Evolutionary conservation across 2,888 invertebrate species (phyloP).

Genomic region (Hermaeophaga mercurialis): DNA sequence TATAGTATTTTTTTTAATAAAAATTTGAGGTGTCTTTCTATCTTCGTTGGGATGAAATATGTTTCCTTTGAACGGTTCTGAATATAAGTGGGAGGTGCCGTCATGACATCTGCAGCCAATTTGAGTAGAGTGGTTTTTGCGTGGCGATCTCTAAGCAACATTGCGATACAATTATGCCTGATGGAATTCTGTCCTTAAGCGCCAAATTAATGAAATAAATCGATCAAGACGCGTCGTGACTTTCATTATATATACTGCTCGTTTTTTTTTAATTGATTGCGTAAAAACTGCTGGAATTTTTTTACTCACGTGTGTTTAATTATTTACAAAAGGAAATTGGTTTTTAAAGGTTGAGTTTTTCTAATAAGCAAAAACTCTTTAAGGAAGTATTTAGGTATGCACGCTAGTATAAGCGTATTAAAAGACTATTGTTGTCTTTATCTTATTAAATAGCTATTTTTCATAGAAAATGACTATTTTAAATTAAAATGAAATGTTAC

Average conservation of each 20-base stretch:
- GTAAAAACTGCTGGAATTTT: conserved; percentile 17
- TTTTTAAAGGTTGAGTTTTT: conserved; percentile 1
- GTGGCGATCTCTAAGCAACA: conserved; percentile 44
- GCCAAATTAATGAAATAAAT: conserved; percentile 35
- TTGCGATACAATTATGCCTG: conserved; percentile 36
- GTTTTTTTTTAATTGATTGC: conserved; percentile 26
- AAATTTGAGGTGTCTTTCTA: too few species aligned
- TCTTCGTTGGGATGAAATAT: too few species aligned
- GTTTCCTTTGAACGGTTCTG: conserved; percentile 32
- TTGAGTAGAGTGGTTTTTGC: conserved; percentile 57
- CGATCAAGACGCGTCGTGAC: conserved; percentile 27
- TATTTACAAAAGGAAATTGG: conserved; percentile 3
- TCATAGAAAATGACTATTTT: too few species aligned
- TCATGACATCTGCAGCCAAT: conserved; percentile 58
- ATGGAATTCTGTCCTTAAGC: conserved; percentile 36
- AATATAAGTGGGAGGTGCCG: conserved; percentile 45
- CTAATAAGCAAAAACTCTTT: not conserved
- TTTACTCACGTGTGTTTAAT: not conserved
- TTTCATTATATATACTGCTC: conserved; percentile 32
- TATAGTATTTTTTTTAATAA: too few species aligned
- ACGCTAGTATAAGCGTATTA: too few species aligned
- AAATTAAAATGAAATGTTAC: too few species aligned
- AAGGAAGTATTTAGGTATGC: not conserved
- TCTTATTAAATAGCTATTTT: too few species aligned
- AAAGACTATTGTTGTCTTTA: too few species aligned